phyloP scores from a whole-genome alignment of 2,888 invertebrate species.

The Steinernema scapterisci region DNA sequence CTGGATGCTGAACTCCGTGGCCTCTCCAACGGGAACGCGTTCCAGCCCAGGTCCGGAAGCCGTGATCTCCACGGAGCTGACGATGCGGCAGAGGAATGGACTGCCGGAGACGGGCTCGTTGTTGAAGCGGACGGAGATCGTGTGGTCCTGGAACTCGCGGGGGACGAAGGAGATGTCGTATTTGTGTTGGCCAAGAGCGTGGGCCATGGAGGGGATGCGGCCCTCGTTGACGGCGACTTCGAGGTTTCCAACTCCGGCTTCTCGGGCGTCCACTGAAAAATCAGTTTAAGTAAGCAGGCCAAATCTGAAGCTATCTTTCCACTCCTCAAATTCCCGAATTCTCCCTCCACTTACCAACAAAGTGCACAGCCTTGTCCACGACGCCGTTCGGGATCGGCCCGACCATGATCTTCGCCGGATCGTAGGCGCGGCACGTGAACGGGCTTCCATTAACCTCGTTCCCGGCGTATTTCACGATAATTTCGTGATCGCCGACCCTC shows the following conservation, averaged over 20 bases:
- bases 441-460: slow-evolving; percentile 83
- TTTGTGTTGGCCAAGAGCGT: slow-evolving; percentile 83
- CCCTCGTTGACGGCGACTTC: slow-evolving; percentile 93
- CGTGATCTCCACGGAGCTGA: slow-evolving; percentile 73
- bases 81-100: slow-evolving; percentile 89
- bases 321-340: too few species aligned
- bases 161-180: slow-evolving; percentile 68
- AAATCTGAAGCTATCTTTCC: too few species aligned
- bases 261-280: slow-evolving; percentile 82
- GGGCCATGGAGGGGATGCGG: slow-evolving; percentile 91
- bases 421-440: slow-evolving; percentile 75
- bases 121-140: slow-evolving; percentile 66
- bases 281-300: too few species aligned
- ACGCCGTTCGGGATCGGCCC: slow-evolving; percentile 80
- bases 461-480: slow-evolving; percentile 68
- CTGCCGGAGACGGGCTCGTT: slow-evolving; percentile 78
- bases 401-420: slow-evolving; percentile 75
- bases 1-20: slow-evolving; percentile 72
- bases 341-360: slow-evolving; percentile 74
- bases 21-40: slow-evolving; percentile 76
- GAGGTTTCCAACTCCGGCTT: slow-evolving; percentile 95
- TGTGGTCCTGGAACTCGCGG: slow-evolving; percentile 61
- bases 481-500: slow-evolving; percentile 79
- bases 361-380: slow-evolving; percentile 88
- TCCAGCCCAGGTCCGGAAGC: slow-evolving; percentile 77